phyloP scores from a whole-genome alignment of 2,113 vertebrate species.

The Indicator maculatus region DNA sequence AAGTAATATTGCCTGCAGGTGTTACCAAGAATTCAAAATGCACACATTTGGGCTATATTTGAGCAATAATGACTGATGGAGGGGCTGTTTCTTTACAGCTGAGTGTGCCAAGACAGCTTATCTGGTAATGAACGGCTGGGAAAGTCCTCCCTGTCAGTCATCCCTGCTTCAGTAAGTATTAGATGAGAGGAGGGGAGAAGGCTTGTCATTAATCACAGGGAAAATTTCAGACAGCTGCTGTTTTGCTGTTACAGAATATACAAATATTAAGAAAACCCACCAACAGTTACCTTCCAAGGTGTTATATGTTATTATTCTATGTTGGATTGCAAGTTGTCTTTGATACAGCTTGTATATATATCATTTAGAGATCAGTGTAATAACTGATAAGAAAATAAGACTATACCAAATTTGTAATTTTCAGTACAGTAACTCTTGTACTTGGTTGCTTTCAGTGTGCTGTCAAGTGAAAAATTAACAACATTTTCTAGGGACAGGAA shows the following conservation, averaged over 20 bases:
- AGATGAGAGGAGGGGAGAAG: not conserved
- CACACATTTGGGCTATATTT: not conserved
- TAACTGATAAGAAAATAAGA: not conserved
- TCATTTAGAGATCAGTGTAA: not conserved
- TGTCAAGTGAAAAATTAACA: not conserved
- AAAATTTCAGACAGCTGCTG: conserved; percentile 15
- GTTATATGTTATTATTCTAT: not conserved
- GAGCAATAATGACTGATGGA: not conserved
- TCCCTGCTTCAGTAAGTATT: not conserved
- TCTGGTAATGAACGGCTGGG: conserved; percentile 7
- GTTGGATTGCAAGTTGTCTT: not conserved
- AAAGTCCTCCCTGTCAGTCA: conserved; percentile 15
- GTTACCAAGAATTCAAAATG: conserved; percentile 1
- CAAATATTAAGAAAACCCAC: not conserved
- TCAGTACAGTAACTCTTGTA: not conserved
- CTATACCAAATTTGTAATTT: not conserved
- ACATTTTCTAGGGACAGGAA: not conserved
- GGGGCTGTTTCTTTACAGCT: not conserved
- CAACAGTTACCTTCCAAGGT: not conserved
- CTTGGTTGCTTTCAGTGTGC: not conserved
- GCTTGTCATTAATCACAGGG: not conserved
- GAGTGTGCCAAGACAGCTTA: not conserved
- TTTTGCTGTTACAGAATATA: not conserved
- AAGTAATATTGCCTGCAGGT: not conserved
- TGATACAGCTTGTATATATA: not conserved